phyloP scores from a whole-genome alignment of 2,888 invertebrate genomes.

The Adela reaumurella region DNA sequence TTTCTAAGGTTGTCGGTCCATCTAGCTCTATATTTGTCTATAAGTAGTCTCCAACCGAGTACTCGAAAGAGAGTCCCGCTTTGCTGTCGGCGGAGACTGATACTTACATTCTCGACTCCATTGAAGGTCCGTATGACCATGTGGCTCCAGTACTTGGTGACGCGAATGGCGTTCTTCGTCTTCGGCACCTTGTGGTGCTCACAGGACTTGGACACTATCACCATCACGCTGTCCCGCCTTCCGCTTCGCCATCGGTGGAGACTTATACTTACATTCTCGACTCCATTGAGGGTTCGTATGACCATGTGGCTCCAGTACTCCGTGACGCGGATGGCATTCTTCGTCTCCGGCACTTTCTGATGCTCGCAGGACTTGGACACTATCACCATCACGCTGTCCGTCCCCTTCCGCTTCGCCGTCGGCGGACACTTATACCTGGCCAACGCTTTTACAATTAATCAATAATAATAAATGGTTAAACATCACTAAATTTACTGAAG shows the following conservation, averaged over 20 bases:
- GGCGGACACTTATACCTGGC: no score
- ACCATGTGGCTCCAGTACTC: slow-evolving; percentile 89
- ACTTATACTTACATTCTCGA: slow-evolving; percentile 24
- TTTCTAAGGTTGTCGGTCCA: no score
- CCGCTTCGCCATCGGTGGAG: slow-evolving; percentile 33
- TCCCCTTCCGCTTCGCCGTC: no score
- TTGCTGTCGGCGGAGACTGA: no score
- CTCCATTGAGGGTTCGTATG: slow-evolving; percentile 29
- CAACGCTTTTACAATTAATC: no score
- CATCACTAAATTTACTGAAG: no score
- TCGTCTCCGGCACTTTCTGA: slow-evolving; percentile 13
- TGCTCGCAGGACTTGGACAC: no score
- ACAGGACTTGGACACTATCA: slow-evolving; percentile 63
- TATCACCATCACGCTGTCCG: no score
- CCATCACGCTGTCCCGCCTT: slow-evolving; percentile 25
- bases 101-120: slow-evolving; percentile 47
- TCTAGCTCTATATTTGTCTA: no score
- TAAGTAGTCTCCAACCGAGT: no score
- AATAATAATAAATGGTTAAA: no score
- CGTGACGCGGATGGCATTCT: slow-evolving; percentile 13
- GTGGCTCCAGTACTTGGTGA: slow-evolving; percentile 79
- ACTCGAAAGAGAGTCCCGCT: no score
- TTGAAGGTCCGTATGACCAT: slow-evolving; percentile 74
- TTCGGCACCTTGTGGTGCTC: slow-evolving; percentile 67
- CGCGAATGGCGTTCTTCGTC: slow-evolving; percentile 65